Evolutionary conservation across 2,888 invertebrate species (phyloP), one percentile per base, ranked within the genome.

Genomic region (Gonocerus acuteangulatus): DNA sequence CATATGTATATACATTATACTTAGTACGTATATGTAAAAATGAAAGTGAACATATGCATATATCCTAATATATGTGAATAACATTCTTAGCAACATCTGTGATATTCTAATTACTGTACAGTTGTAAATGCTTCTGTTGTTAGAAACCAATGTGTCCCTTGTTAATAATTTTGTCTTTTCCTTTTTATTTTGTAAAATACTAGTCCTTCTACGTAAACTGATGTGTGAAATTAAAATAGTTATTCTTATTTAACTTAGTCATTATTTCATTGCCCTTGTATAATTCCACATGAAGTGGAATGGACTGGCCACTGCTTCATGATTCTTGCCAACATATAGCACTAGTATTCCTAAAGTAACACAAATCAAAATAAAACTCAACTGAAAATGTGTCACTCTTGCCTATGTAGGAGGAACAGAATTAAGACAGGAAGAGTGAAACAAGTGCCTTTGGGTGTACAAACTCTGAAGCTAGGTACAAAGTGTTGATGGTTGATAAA

Each of bases 41-140:
- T 6, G 9, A 27, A 27, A 6, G 32, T 51, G 34, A 32, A 9
- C 22, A 42, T 54, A 42, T 54, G 54, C 15, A n/a, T 18, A 21
- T 39, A 7, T 6, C 39, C 54, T 54, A 54, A 42, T 54, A 42
- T 54, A 54, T 42, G 54, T 56, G 45, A 58, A 39, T 61, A 45
- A 60, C 60, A 65, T 65, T 62, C 51, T 65, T 65, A 65, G 65
- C 62, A 51, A 64, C 59, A 65, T 65, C 65, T 65, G 65, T 65
- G 65, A 65, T 65, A 65, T 62, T 64, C 64, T 57, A 42, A 65
- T 59, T 48, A 59, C 59, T 59, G 59, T 59, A 59, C 59, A 59
- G 59, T 48, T 59, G 59, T 59, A 48, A 19, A 59, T 59, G 59
- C 59, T 59, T 59, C 59, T 48, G 59, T 59, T 59, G 22, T 48